Conservation (phyloP, 2,113 vertebrate genomes). For the Telmatochromis brichardi region DNA sequence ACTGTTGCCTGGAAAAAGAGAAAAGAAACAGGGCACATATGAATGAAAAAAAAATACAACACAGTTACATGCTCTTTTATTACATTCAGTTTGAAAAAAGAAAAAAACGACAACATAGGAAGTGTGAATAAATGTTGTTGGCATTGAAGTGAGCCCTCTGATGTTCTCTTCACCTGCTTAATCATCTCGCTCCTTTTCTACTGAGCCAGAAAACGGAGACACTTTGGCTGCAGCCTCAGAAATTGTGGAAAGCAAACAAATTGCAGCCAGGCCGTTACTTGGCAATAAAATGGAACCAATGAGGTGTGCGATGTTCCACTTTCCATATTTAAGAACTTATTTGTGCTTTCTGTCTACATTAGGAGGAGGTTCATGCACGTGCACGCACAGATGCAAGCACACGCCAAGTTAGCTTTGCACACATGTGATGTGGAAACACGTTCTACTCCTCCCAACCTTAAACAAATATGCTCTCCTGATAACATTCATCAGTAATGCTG, state of each 20-base stretch:
- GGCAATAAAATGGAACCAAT: conserved; percentile 64
- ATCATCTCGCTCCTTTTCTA: not conserved
- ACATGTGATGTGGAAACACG: not conserved
- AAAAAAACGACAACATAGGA: not conserved
- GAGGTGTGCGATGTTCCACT: conserved; percentile 46
- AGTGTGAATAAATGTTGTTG: not conserved
- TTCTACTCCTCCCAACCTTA: not conserved
- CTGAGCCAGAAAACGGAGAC: conserved; percentile 4
- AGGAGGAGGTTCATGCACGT: not conserved
- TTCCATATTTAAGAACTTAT: conserved; percentile 55
- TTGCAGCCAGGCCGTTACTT: conserved; percentile 40
- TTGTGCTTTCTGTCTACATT: conserved; percentile 34
- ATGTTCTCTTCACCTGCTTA: not conserved
- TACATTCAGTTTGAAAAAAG: not conserved
- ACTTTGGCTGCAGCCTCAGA: conserved; percentile 34
- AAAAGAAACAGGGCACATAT: not conserved
- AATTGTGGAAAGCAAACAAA: conserved; percentile 63
- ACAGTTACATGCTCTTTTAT: not conserved
- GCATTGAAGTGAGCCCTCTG: conserved; percentile 7
- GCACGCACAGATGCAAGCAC: not conserved
- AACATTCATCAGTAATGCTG: not conserved
- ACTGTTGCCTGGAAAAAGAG: conserved; percentile 68
- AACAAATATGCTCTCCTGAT: not conserved
- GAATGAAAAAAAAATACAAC: not conserved
- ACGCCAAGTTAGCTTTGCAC: not conserved